phyloP scores from a whole-genome alignment of 2,797 vertebrate genomes.

The Brachyrhaphis roseni region DNA sequence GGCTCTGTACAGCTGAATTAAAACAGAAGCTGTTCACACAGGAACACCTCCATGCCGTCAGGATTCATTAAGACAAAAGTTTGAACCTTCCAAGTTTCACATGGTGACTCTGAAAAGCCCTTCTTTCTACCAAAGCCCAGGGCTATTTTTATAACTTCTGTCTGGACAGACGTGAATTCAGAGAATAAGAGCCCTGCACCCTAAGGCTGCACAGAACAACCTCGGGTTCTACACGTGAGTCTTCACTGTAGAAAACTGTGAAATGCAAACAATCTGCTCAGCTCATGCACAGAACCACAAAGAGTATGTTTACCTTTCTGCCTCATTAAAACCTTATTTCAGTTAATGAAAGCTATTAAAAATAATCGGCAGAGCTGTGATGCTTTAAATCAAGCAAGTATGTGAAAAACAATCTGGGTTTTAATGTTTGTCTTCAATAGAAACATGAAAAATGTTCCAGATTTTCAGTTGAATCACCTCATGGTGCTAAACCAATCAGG shows the following conservation, averaged over 20 bases:
- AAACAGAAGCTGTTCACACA: background rate
- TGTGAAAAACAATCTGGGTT: background rate
- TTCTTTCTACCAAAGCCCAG: background rate
- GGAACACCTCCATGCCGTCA: background rate
- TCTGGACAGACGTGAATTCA: background rate
- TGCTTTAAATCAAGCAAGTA: background rate
- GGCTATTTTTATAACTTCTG: background rate
- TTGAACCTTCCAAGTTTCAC: background rate
- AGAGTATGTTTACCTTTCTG: background rate
- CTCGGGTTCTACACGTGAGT: background rate
- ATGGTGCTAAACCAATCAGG: background rate
- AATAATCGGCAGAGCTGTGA: background rate
- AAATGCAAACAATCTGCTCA: background rate
- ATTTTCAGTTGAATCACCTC: background rate
- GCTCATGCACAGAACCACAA: background rate
- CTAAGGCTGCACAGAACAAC: background rate
- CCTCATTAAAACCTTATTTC: slow-evolving; percentile 4
- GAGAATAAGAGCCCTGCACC: background rate
- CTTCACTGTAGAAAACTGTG: background rate
- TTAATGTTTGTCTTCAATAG: background rate
- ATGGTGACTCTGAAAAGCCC: background rate
- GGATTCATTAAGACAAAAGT: background rate
- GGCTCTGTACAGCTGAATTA: background rate
- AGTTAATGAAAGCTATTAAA: slow-evolving; percentile 4
- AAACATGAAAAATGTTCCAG: background rate